A percentile compares a stretch with the other conserved stretches of the same genome.
Evolutionary conservation across 1,140 invertebrate genomes (phyloP).

Genomic region (Armadillidium nasatum): DNA sequence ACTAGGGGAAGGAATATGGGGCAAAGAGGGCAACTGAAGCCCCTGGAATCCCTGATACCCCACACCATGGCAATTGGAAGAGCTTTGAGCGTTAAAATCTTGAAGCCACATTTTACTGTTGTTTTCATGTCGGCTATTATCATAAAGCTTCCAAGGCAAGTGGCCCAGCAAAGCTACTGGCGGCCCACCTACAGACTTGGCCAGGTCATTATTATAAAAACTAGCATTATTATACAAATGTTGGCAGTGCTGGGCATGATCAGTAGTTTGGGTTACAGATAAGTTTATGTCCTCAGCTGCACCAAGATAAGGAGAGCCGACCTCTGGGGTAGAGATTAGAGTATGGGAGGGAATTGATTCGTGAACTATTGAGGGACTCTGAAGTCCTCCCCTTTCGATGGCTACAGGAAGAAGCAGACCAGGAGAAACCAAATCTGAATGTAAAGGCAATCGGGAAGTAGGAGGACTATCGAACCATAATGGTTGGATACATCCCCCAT

Average conservation of each 20-base stretch:
- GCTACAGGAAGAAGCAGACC: neutral
- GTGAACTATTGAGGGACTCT: neutral
- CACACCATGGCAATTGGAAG: neutral
- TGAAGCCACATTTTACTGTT: neutral
- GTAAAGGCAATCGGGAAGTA: neutral
- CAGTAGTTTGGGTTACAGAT: too few species aligned
- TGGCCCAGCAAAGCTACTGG: neutral
- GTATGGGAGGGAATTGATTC: neutral
- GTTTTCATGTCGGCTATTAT: neutral
- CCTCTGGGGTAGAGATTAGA: too few species aligned
- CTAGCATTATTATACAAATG: slow-evolving; percentile 1
- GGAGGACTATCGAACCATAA: neutral
- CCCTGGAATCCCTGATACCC: neutral
- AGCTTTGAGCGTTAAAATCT: neutral
- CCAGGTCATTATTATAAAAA: neutral
- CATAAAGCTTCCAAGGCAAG: neutral
- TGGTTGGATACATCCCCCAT: neutral
- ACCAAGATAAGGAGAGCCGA: too few species aligned
- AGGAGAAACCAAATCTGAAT: neutral
- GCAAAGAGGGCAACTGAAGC: neutral
- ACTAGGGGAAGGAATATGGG: neutral
- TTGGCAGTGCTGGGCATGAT: neutral
- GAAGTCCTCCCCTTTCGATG: neutral
- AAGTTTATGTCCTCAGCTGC: too few species aligned
- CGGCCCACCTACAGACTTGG: neutral